Base-by-base conservation (phyloP, 2,888 invertebrate genomes). In the Brachypterus glaber region DNA sequence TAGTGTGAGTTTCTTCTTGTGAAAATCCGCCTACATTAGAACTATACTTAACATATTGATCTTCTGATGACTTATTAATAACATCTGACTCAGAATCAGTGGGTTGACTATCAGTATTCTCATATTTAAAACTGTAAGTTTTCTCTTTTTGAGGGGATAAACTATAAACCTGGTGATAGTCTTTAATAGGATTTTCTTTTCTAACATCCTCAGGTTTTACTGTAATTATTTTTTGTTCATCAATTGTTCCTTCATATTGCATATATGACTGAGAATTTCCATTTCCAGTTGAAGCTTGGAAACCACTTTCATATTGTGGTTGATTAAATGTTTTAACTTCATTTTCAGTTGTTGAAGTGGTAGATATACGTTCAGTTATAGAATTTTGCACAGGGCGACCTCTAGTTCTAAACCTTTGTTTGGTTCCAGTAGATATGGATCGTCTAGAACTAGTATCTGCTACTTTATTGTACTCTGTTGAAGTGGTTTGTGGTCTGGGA, bases 331-430 rank as follows among this genome's bases (percentile, higher is more conserved):
- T 38, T 35, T 46, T 49, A 26, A 49, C 41, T 29, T 47, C 44
- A 32, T 51, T 49, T 47, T 56, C 55, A 17, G 53, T 54, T 7
- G 54, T 54, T 16, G 41, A 44, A 1, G 43, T 40, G 33, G 44
- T 42, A 1, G 48, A 44, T 18, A 48, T 35, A 15, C 50, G 43
- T 24, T 55, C 55, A n/a, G 49, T 41, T 9, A 48, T 41, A 5
- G 48, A 32, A 34, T 43, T 45, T 30, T 53, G 51, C 8, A 40
- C 13, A 15, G 60, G 57, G 15, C 62, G 51, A 4, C 57, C 58
- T 44, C 63, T 55, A 4, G 59, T 57, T 44, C 62, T 57, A 35
- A 58, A 60, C 39, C 60, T 51, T 38, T 57, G 58, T 25, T 56
- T 53, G 4, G 47, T 43, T 33, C 38, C 44, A 17, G 39, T 35